Evolutionary conservation across 2,888 invertebrate genomes (phyloP).

Genomic region (Sphaeridia pumilis): DNA sequence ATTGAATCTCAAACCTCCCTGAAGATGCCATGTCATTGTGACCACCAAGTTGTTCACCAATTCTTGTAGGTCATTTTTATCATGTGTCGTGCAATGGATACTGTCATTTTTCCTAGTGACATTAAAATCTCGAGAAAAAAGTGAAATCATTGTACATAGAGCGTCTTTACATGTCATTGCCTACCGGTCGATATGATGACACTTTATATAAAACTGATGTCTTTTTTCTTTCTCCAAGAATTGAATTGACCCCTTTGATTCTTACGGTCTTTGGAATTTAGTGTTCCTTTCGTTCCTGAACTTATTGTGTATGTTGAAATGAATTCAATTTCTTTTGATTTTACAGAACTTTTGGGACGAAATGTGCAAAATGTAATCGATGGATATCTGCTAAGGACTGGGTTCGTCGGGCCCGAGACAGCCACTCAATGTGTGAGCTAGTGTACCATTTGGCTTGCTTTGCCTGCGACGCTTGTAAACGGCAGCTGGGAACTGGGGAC

Average conservation of each 20-base stretch:
- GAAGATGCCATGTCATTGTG: conserved; percentile 25
- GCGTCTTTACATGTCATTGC: no score
- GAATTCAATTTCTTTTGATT: conserved; percentile 1
- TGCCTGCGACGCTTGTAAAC: conserved; percentile 43
- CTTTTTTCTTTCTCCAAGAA: no score
- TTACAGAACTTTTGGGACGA: conserved; percentile 45
- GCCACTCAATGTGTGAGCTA: conserved; percentile 24
- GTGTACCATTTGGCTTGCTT: conserved; percentile 31
- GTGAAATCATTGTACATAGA: no score
- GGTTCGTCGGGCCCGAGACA: conserved; percentile 29
- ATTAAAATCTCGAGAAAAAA: no score
- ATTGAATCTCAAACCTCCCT: conserved; percentile 32
- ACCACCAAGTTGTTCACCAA: conserved; percentile 2
- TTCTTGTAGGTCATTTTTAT: no score
- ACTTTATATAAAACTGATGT: no score
- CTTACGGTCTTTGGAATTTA: background rate
- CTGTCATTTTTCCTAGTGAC: no score
- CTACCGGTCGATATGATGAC: no score
- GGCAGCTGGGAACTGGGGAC: conserved; percentile 43
- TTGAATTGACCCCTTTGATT: background rate
- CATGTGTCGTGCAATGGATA: no score
- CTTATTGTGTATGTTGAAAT: no score
- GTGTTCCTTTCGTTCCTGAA: background rate
- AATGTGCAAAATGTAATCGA: conserved; percentile 47
- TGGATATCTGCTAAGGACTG: conserved; percentile 45